Evolutionary conservation across 2,113 vertebrate genomes (phyloP).

Genomic region (Melanerpes aurifrons): DNA sequence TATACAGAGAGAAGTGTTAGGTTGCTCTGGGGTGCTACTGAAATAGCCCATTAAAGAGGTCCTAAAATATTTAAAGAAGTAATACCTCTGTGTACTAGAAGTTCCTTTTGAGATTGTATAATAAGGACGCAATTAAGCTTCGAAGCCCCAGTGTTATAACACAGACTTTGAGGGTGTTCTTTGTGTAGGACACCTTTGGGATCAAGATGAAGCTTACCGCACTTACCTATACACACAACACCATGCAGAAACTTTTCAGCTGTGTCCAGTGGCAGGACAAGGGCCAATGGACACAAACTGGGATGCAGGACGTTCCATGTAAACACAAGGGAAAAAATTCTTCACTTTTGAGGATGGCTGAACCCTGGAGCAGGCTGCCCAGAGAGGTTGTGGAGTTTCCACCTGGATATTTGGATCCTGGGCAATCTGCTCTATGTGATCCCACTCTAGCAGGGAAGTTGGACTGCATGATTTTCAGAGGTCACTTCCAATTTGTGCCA

Average conservation of each 20-base stretch:
- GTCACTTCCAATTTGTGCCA: background rate
- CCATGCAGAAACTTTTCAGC: background rate
- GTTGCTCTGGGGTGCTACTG: background rate
- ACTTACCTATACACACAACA: background rate
- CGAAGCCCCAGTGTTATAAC: background rate
- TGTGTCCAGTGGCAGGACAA: too few species aligned
- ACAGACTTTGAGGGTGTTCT: background rate
- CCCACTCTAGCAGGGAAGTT: too few species aligned
- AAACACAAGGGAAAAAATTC: too few species aligned
- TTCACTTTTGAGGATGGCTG: too few species aligned
- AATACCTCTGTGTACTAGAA: background rate
- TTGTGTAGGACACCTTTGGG: background rate
- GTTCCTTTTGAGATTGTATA: slow-evolving; percentile 13
- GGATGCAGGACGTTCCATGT: too few species aligned
- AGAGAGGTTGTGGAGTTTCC: too few species aligned
- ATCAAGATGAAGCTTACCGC: background rate
- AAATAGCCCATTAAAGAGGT: slow-evolving; percentile 42
- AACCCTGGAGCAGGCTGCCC: too few species aligned
- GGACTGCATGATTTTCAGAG: too few species aligned
- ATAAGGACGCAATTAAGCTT: slow-evolving; percentile 21
- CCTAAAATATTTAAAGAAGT: slow-evolving; percentile 27
- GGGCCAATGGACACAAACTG: too few species aligned
- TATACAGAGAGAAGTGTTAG: background rate
- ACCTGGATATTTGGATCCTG: too few species aligned
- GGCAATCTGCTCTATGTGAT: too few species aligned